Conservation (phyloP, 2,888 invertebrate genomes). For the Tiphia femorata region DNA sequence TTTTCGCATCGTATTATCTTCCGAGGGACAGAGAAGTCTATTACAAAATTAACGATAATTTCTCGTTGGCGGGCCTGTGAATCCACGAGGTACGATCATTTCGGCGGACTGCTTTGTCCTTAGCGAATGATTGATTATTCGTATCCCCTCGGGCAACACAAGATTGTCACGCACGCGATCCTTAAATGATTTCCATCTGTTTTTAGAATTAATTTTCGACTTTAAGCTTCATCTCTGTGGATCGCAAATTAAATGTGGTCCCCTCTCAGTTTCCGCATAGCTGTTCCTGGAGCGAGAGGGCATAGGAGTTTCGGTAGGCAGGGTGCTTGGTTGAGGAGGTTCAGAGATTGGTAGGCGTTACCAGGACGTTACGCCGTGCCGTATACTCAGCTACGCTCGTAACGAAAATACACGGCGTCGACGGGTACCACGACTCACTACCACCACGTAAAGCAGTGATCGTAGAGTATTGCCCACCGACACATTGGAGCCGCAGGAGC, state of each 20-base stretch:
- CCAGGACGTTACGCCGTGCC: too few relatives aligned
- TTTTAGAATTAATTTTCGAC: conserved; percentile 59
- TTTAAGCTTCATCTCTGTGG: conserved; percentile 48
- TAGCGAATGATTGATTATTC: too few relatives aligned
- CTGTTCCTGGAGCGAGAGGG: conserved; percentile 13
- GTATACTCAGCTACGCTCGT: conserved; percentile 41
- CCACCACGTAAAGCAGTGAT: conserved; percentile 24
- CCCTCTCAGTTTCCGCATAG: too few relatives aligned
- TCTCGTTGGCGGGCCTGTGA: too few relatives aligned
- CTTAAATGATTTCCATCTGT: conserved; percentile 20
- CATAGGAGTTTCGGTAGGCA: conserved; percentile 31
- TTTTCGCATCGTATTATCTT: too few relatives aligned
- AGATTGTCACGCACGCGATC: too few relatives aligned
- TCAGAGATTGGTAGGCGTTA: conserved; percentile 68
- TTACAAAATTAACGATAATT: too few relatives aligned
- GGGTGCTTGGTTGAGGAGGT: too few relatives aligned
- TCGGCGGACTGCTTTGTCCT: too few relatives aligned
- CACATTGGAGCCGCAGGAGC: conserved; percentile 13
- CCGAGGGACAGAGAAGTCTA: too few relatives aligned
- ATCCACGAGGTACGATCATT: too few relatives aligned
- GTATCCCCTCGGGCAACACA: too few relatives aligned
- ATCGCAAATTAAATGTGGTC: conserved; percentile 42
- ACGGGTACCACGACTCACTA: conserved; percentile 10
- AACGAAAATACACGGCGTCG: conserved; percentile 26
- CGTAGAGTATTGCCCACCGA: conserved; percentile 11